Evolutionary conservation across 2,797 vertebrate species (phyloP), one percentile per base, ranked within the genome.

Genomic region (Bradypodion ventrale): DNA sequence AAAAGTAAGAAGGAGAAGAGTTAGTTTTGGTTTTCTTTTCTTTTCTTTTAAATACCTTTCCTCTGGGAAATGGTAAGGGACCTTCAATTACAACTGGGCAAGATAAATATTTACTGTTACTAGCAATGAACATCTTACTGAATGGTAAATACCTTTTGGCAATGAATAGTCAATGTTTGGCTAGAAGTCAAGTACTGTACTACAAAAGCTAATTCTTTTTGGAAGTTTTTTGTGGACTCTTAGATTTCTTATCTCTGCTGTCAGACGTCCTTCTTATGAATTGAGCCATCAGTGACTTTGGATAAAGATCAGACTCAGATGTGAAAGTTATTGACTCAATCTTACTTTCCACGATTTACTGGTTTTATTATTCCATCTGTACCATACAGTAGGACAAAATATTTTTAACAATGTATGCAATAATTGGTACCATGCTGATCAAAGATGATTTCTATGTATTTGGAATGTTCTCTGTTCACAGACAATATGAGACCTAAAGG

Each of bases 151-250:
- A 88, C 88, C 87, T 76, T 93, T 92, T 91, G 89, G 82, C 87
- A 90, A 69, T 87, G 91, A 90, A 90, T 83, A 92, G 87, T 91
- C 90, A 93, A 85, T 91, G 88, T 94, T 93, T 93, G 91, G 89
- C 90, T 92, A 90, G 7, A 92, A 89, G 83, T 89, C 90, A 87
- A 92, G 90, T 77, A 83, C 79, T 84, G 90, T 77, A 83, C 79
- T 84, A 87, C 85, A 89, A 88, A 82, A 87, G 72, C 90, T 93
- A 87, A 89, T 93, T 93, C 87, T 85, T 87, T 85, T 59, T 3
- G 9, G 85, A 90, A 86, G 79, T 78, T 85, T 92, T 65, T 91
- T 90, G 90, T 92, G 89, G 90, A 89, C 88, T 88, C 0, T 85
- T 92, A 89, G 90, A 88, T 90, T 90, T 75, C 88, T 91, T 89